phyloP scores from a whole-genome alignment of 1,140 invertebrate species.

The Myzus persicae region DNA sequence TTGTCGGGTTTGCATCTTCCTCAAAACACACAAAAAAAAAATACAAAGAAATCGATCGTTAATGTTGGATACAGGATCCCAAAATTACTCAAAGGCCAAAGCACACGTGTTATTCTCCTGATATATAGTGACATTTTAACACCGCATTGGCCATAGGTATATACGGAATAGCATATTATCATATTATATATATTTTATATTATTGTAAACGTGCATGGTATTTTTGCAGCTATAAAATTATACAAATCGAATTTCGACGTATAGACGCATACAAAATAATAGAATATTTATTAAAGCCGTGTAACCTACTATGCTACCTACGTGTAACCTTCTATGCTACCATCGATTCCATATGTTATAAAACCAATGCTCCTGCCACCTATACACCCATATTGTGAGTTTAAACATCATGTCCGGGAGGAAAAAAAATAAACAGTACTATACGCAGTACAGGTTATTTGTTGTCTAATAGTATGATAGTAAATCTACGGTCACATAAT shows the following conservation, averaged over 20 bases:
- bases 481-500: neutral
- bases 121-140: constrained; percentile 2
- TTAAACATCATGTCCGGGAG: neutral
- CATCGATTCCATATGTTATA: neutral
- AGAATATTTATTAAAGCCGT: neutral
- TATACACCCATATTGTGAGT: neutral
- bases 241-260: neutral
- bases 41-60: neutral
- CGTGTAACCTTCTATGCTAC: neutral
- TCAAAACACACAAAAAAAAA: neutral
- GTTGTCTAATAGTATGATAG: neutral
- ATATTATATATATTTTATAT: constrained; percentile 1
- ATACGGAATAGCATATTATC: neutral
- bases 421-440: neutral
- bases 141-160: neutral
- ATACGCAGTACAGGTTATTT: no score
- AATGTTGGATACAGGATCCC: neutral
- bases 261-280: neutral
- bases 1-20: neutral
- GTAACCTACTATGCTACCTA: neutral
- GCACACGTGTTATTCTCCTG: neutral
- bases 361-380: neutral
- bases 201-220: neutral
- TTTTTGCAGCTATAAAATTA: neutral
- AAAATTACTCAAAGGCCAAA: neutral